Percentiles rank a stretch among this genome's conserved stretches.
These are phyloP conservation scores for Eumaeus atala DNA, from an alignment of 1,140 invertebrate species.

Conservation along the genomic window DNA sequence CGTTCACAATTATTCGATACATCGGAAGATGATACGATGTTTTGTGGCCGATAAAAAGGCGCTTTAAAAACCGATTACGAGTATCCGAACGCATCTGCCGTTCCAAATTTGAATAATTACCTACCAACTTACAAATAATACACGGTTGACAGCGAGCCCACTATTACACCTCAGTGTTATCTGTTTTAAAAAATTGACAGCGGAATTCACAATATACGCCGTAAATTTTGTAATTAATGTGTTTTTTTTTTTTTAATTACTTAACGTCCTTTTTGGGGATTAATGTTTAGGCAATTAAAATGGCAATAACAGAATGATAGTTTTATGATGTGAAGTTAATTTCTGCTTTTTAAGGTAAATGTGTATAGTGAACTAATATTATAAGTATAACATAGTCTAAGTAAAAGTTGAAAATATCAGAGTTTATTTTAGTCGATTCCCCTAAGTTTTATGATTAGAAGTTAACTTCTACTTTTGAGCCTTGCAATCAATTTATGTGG, in stretches of 20 bases:
- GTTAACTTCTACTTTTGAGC: no score
- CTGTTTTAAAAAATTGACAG: slow-evolving; percentile 48
- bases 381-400: no score
- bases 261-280: background rate
- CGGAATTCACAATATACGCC: slow-evolving; percentile 14
- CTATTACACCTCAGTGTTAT: slow-evolving; percentile 50
- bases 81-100: slow-evolving; percentile 58
- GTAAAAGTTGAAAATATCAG: no score
- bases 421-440: no score
- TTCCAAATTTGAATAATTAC: slow-evolving; percentile 70
- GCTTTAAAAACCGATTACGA: slow-evolving; percentile 55
- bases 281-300: no score
- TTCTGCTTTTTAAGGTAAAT: no score
- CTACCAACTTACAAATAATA: slow-evolving; percentile 57
- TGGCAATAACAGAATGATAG: background rate
- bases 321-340: no score
- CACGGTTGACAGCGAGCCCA: slow-evolving; percentile 46
- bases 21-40: background rate
- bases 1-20: no score
- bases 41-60: slow-evolving; percentile 11
- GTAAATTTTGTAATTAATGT: slow-evolving; percentile 37
- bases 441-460: no score
- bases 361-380: no score
- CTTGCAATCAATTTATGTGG: no score
- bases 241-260: slow-evolving; percentile 15